Conservation (phyloP, 2,113 vertebrate genomes). For the Orientallactaga bullata region DNA sequence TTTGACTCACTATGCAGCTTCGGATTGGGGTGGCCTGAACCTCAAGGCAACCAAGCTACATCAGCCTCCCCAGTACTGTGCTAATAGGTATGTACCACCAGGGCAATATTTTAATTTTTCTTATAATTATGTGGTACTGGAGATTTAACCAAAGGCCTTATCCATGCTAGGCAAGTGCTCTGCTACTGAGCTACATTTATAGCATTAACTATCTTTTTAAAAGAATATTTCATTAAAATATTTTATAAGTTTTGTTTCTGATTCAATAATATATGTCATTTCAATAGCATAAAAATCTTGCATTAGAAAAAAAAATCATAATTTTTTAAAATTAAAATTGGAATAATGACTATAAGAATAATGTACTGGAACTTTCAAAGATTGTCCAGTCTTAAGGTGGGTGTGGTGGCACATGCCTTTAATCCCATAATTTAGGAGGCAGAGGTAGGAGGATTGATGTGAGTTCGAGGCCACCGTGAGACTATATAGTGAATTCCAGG, state of each 20-base stretch:
- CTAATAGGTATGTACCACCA: too few relatives aligned
- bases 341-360: not conserved
- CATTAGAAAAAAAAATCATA: slow-evolving; percentile 10
- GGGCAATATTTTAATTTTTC: too few relatives aligned
- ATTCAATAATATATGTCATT: not conserved
- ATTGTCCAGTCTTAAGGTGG: not conserved
- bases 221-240: not conserved
- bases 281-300: slow-evolving; percentile 23
- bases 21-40: too few relatives aligned
- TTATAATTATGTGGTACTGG: too few relatives aligned
- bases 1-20: not conserved
- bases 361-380: slow-evolving; percentile 12
- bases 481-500: too few relatives aligned
- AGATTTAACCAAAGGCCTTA: too few relatives aligned
- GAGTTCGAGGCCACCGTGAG: too few relatives aligned
- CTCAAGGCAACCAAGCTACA: not conserved
- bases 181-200: not conserved
- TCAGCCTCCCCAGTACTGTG: too few relatives aligned
- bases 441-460: too few relatives aligned
- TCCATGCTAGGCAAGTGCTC: not conserved
- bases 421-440: too few relatives aligned
- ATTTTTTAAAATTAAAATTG: slow-evolving; percentile 54
- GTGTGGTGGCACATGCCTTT: too few relatives aligned
- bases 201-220: not conserved
- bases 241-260: not conserved